Evolutionary conservation across 1,140 invertebrate species (phyloP), one percentile per base, ranked within the genome.

Genomic region (Drosophila willistoni): DNA sequence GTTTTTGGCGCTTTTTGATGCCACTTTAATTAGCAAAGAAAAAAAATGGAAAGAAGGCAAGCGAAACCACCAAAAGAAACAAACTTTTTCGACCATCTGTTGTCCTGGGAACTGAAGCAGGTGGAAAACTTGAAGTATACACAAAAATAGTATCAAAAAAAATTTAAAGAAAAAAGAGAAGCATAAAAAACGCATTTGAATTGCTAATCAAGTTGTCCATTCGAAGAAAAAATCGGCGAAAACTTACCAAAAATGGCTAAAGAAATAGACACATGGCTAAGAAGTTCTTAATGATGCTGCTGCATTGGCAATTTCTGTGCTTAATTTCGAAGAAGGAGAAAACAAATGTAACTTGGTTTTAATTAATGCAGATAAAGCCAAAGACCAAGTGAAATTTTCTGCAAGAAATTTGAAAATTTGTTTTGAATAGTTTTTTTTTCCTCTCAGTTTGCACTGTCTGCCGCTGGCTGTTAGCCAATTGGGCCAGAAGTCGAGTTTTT

Each of bases 281-380:
- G 83, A 86, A 87, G 79, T 87, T 86, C 87, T 86, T 86, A 87
- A 86, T 86, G 83, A 87, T 87, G 83, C 72, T 87, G 83, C 72
- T 83, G 83, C 71, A 76, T 68, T 64, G 36, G 71, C 79, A 77
- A 76, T 79, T 86, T 69, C 60, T 55, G 57, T 36, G 63, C 65
- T 51, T 54, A 55, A n/a, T 9, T 41, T 7, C 6, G 29, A 55
- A 10, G 17, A 39, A 34, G 5, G 39, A 4, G 44, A 71, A 64
- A 70, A 69, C 62, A 70, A 66, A 59, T 77, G 71, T 87, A 86
- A 86, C 83, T 82, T 82, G 76, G 44, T 87, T 87, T 86, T 86
- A 87, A 86, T 86, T 86, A 86, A 86, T 87, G 79, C 77, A 56
- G 55, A 71, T 67, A 67, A 64, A 80, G 61, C 2, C 44, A 47